These are phyloP conservation scores for Phaedon cochleariae DNA, from an alignment of 2,888 invertebrate genomes.

Conservation along the genomic window DNA sequence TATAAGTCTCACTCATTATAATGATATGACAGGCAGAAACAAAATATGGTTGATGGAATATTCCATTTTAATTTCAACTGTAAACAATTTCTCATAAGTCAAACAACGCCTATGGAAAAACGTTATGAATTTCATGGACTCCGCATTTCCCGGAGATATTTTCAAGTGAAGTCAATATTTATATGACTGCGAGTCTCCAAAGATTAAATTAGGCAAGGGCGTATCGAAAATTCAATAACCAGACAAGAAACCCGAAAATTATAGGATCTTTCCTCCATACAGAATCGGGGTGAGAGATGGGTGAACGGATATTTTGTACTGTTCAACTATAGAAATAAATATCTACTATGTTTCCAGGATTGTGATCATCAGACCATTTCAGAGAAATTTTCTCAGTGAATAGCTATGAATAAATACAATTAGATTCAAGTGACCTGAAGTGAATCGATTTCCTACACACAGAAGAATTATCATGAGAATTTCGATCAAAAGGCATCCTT, in stretches of 20 bases:
- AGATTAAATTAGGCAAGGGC: slow-evolving; percentile 49
- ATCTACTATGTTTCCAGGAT: too few relatives aligned
- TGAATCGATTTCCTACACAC: too few relatives aligned
- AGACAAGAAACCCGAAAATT: slow-evolving; percentile 43
- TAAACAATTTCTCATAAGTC: slow-evolving; percentile 5
- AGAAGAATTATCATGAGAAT: too few relatives aligned
- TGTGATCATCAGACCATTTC: too few relatives aligned
- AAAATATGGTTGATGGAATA: not conserved
- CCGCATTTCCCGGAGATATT: slow-evolving; percentile 21
- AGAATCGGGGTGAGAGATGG: slow-evolving; percentile 34
- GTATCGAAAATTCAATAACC: slow-evolving; percentile 49
- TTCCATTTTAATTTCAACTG: slow-evolving; percentile 8
- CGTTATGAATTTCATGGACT: slow-evolving; percentile 10
- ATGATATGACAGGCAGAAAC: not conserved
- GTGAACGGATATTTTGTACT: slow-evolving; percentile 42
- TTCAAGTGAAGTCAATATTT: slow-evolving; percentile 49
- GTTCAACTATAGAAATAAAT: too few relatives aligned
- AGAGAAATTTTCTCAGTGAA: too few relatives aligned
- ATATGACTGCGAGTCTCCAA: slow-evolving; percentile 40
- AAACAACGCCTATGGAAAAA: slow-evolving; percentile 9
- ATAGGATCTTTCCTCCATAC: slow-evolving; percentile 38
- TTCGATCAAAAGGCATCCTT: too few relatives aligned
- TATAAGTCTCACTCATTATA: too few relatives aligned
- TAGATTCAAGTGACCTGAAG: too few relatives aligned
- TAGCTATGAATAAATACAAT: too few relatives aligned